Evolutionary conservation across 2,888 invertebrate genomes (phyloP).

Genomic region (Drosophila paucipuncta): DNA sequence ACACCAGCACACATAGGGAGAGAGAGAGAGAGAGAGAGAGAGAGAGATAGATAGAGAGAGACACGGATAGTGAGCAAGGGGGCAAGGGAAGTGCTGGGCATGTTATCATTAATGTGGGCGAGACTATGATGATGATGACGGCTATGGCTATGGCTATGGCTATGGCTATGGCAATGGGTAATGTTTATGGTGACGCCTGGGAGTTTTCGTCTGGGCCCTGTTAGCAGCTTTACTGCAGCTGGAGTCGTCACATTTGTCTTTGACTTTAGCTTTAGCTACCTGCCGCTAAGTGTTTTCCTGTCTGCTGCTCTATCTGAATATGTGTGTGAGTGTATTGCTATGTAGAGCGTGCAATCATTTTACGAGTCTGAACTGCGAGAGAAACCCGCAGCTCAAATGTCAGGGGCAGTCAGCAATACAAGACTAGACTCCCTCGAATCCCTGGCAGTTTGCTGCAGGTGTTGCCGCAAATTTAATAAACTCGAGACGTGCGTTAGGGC

Average conservation of each 20-base stretch:
- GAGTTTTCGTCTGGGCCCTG: conserved; percentile 54
- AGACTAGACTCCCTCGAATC: conserved; percentile 35
- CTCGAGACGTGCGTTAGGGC: conserved; percentile 80
- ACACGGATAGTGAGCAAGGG: conserved; percentile 7
- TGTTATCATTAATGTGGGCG: conserved; percentile 76
- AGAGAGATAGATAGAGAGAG: background rate
- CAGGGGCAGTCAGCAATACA: conserved; percentile 65
- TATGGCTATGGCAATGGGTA: conserved; percentile 56
- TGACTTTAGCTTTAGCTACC: conserved; percentile 64
- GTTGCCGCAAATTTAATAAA: conserved; percentile 80
- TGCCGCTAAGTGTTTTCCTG: conserved; percentile 78
- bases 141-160: conserved; percentile 39
- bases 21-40: background rate
- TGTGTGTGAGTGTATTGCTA: conserved; percentile 49
- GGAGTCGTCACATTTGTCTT: conserved; percentile 56
- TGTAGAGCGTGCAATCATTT: conserved; percentile 78
- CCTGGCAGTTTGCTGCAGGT: conserved; percentile 57
- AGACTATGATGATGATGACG: conserved; percentile 62
- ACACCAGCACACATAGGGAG: conserved; percentile 42
- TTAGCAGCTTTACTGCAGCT: conserved; percentile 30
- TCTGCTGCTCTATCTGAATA: conserved; percentile 27
- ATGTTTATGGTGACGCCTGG: conserved; percentile 80
- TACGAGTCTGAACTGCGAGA: conserved; percentile 64
- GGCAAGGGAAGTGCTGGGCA: conserved; percentile 36
- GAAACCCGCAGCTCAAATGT: conserved; percentile 64